Conservation (phyloP, 2,113 vertebrate genomes). For the Hydropotes inermis region DNA sequence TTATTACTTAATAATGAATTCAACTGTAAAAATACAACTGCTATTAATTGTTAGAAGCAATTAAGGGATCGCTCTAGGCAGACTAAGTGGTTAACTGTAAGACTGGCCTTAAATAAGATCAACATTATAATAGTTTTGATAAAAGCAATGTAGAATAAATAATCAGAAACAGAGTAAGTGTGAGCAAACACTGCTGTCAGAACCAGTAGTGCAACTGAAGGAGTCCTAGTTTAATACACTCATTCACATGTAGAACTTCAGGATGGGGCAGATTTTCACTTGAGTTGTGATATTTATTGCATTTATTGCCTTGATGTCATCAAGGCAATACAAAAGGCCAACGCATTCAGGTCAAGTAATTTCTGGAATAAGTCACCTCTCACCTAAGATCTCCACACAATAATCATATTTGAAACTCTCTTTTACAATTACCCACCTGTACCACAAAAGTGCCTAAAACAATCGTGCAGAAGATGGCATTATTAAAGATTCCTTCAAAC, state of each 20-base stretch:
- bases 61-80: neutral
- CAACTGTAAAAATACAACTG: neutral
- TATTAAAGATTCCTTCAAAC: slow-evolving; percentile 99
- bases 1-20: neutral
- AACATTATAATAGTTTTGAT: neutral
- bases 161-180: neutral
- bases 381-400: neutral
- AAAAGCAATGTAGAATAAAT: neutral
- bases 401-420: neutral
- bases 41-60: neutral
- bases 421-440: slow-evolving; percentile 85
- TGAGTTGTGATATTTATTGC: neutral
- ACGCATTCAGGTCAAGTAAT: neutral
- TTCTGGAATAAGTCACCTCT: neutral
- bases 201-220: neutral
- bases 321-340: neutral
- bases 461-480: slow-evolving; percentile 96
- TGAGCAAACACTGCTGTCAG: neutral
- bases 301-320: neutral
- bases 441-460: slow-evolving; percentile 96
- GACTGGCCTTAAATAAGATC: neutral
- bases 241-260: neutral
- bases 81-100: neutral
- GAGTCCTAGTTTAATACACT: neutral
- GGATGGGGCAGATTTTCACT: neutral